Evolutionary conservation across 1,140 invertebrate species (phyloP).

Genomic region (Pseudomyrmex gracilis): DNA sequence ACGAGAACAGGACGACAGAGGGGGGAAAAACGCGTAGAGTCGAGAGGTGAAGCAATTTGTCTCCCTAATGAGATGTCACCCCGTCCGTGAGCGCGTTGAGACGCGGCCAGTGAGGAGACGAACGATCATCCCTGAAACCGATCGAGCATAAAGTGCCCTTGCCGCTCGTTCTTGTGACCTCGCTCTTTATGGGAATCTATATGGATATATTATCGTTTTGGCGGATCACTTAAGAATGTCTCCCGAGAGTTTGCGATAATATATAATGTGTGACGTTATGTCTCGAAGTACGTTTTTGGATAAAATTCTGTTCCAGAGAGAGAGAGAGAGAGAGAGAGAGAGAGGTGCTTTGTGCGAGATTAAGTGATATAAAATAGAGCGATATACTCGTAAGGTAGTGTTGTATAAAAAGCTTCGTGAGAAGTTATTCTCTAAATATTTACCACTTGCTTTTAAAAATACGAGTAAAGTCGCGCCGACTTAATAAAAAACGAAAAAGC

Average conservation of each 20-base stretch:
- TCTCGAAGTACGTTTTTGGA: background rate
- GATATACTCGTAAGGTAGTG: background rate
- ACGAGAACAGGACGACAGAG: background rate
- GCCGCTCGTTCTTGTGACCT: slow-evolving; percentile 37
- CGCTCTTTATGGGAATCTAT: slow-evolving; percentile 49
- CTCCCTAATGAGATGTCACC: slow-evolving; percentile 86
- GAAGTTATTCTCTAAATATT: background rate
- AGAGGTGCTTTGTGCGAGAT: background rate
- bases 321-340: too few species aligned
- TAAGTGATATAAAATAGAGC: background rate
- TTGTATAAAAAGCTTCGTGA: too few species aligned
- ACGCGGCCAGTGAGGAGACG: slow-evolving; percentile 70
- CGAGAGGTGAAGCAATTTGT: slow-evolving; percentile 85
- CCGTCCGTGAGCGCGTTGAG: slow-evolving; percentile 74
- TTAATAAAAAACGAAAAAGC: background rate
- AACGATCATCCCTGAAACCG: slow-evolving; percentile 62
- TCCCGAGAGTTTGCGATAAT: slow-evolving; percentile 30
- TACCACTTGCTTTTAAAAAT: background rate
- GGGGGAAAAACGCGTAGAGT: slow-evolving; percentile 64
- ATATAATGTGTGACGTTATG: background rate
- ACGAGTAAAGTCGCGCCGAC: background rate
- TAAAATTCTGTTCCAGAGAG: background rate
- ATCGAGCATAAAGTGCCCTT: slow-evolving; percentile 71
- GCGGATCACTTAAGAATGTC: slow-evolving; percentile 39
- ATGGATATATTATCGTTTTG: slow-evolving; percentile 56